phyloP scores from a whole-genome alignment of 2,888 invertebrate genomes.

The Drosophila anomalipes region DNA sequence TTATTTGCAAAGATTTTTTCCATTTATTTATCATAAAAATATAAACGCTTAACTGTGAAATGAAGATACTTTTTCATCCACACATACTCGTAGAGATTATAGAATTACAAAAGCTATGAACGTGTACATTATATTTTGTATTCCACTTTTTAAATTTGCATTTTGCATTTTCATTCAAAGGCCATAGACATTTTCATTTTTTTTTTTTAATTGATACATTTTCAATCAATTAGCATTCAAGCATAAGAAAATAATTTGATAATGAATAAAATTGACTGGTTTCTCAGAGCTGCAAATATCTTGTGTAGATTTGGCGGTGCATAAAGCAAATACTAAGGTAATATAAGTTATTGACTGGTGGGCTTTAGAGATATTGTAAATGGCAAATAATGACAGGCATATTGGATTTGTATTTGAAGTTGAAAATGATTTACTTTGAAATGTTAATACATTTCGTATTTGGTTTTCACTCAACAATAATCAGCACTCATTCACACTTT shows the following conservation, averaged over 20 bases:
- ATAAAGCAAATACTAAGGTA: constrained; percentile 21
- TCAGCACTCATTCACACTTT: constrained; percentile 10
- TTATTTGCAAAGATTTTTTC: constrained; percentile 61
- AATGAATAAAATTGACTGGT: constrained; percentile 31
- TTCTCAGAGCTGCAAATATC: constrained; percentile 11
- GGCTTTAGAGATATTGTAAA: constrained; percentile 47
- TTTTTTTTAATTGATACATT: constrained; percentile 29
- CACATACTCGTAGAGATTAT: constrained; percentile 35
- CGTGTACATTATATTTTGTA: constrained; percentile 38
- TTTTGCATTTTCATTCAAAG: constrained; percentile 49
- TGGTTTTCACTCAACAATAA: constrained; percentile 17
- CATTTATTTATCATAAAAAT: constrained; percentile 78
- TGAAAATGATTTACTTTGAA: constrained; percentile 9
- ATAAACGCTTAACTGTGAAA: constrained; percentile 55
- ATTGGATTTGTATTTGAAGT: constrained; percentile 24
- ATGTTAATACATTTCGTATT: constrained; percentile 50
- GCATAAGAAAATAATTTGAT: constrained; percentile 20
- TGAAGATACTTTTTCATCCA: constrained; percentile 17
- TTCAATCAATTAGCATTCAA: constrained; percentile 38
- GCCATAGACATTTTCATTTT: constrained; percentile 55
- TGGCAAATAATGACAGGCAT: constrained; percentile 15
- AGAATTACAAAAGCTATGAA: constrained; percentile 65
- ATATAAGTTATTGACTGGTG: constrained; percentile 60
- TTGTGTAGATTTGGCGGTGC: constrained; percentile 3
- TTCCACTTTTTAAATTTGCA: constrained; percentile 13